Evolutionary conservation across 2,797 vertebrate species (phyloP), one percentile per base, ranked within the genome.

Genomic region (Acrocephalus scirpaceus): DNA sequence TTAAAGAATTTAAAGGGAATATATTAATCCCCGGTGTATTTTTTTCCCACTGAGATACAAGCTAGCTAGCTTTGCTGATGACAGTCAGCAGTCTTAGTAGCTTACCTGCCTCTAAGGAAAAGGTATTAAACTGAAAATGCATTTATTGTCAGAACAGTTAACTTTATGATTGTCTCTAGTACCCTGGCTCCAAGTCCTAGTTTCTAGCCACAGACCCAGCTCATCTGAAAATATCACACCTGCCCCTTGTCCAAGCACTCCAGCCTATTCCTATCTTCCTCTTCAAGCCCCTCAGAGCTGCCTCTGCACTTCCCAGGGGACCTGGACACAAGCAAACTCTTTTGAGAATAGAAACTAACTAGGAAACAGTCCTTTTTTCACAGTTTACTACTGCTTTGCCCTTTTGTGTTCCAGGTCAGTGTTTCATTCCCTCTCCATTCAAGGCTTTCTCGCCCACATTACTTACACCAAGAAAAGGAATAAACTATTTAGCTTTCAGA

Each of bases 241-340:
- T 54, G 7, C 27, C 29, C 2, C 20, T 38, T 44, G 9, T 19
- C 19, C 0, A 0, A 44, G 11, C 11, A 20, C 11, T 40, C 12
- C 20, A 57, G 11, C 4, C 17, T 4, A 7, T 32, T 67, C 15
- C 9, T 2, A 13, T 26, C 9, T 54, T 72, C 17, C 20, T 79
- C 18, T 6, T 34, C n/a, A 51, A 25, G 23, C 9, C 4, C 18
- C 19, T 47, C 21, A 47, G 30, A 18, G 29, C n/a, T 51, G 5
- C 13, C 6, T 65, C 42, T 73, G n/a, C 9, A 26, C 9, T 51
- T n/a, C 18, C 29, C 47, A 40, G 54, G 45, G 57, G 18, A 62
- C 22, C 6, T 2, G 11, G 11, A 61, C 5, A 29, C 6, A 56
- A 11, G 8, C 12, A n/a, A 45, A 61, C 4, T 19, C 61, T 40